Evolutionary conservation across 2,113 vertebrate genomes (phyloP).

Genomic region (Rhegmatorhina hoffmannsi): DNA sequence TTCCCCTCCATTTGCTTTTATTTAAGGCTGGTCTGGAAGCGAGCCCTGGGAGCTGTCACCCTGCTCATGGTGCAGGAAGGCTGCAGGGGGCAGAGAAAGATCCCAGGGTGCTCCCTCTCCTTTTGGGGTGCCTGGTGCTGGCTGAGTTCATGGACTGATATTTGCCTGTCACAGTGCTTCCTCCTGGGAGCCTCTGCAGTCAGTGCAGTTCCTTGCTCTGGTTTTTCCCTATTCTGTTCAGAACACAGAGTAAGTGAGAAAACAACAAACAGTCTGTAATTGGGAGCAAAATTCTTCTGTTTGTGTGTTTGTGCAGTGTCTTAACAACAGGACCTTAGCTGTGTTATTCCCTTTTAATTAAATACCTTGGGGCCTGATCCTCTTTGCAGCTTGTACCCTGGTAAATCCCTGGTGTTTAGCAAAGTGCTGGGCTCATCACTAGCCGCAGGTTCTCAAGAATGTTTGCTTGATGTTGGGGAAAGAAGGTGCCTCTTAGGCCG

Average conservation of each 20-base stretch:
- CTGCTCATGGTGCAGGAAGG: fast-evolving
- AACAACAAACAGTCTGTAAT: background rate
- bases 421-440: background rate
- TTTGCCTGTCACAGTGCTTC: fast-evolving
- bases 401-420: background rate
- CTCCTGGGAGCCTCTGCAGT: fast-evolving
- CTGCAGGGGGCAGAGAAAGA: background rate
- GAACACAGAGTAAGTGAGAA: background rate
- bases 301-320: background rate
- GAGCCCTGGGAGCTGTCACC: background rate
- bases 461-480: background rate
- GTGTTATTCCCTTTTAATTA: conserved; percentile 15
- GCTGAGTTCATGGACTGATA: background rate
- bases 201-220: background rate
- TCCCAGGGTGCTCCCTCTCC: fast-evolving
- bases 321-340: background rate
- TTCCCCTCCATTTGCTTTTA: fast-evolving
- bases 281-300: background rate
- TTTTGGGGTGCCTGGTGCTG: background rate
- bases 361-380: conserved; percentile 1
- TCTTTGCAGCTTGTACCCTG: background rate
- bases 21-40: background rate
- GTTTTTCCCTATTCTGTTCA: background rate
- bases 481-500: too few species aligned
- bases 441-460: background rate